phyloP scores from a whole-genome alignment of 2,888 invertebrate species.

The Rapana venosa region DNA sequence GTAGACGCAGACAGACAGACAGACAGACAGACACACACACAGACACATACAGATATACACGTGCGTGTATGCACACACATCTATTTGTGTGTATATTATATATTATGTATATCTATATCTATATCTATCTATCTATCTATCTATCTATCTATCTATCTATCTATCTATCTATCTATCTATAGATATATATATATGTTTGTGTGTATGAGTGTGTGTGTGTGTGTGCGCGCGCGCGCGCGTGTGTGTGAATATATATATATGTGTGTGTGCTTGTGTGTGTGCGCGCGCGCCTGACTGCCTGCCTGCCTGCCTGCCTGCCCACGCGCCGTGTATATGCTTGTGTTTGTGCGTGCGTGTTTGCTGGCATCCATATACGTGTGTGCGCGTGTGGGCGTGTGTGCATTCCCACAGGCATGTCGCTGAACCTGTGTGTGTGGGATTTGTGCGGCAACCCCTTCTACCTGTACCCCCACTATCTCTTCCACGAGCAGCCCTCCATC shows the following conservation, averaged over 20 bases:
- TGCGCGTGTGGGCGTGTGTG: background rate
- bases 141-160: too few species aligned
- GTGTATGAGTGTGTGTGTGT: too few species aligned
- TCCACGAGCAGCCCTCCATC: constrained; percentile 73
- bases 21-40: too few species aligned
- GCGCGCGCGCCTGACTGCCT: background rate
- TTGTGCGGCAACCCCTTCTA: constrained; percentile 74
- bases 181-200: too few species aligned
- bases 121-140: too few species aligned
- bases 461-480: constrained; percentile 70
- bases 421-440: constrained; percentile 73
- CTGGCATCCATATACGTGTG: background rate
- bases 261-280: background rate
- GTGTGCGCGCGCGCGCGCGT: background rate
- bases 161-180: too few species aligned
- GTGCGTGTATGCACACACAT: too few species aligned
- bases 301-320: background rate
- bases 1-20: too few species aligned
- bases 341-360: background rate
- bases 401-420: constrained; percentile 44
- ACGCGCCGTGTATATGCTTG: too few species aligned
- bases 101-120: too few species aligned
- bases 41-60: too few species aligned
- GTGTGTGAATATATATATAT: background rate
- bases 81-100: too few species aligned